Evolutionary conservation across 2,797 vertebrate species (phyloP).

Genomic region (Chelonia mydas): DNA sequence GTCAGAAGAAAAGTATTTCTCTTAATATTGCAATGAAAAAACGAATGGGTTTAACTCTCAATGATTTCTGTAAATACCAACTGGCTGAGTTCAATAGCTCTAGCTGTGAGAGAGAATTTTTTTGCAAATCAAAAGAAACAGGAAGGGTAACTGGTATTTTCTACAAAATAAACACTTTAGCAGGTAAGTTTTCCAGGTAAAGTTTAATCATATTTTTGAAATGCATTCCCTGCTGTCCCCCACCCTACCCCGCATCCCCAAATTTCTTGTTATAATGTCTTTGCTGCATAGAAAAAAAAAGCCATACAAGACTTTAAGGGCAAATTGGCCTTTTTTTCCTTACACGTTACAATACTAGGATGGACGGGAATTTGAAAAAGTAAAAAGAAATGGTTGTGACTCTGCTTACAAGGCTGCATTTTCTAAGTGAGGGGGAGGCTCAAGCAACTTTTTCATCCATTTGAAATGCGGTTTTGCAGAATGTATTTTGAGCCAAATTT

Average conservation of each 20-base stretch:
- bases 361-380: neutral
- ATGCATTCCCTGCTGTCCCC: neutral
- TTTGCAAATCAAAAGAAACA: neutral
- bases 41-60: accelerated
- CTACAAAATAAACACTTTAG: neutral
- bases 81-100: neutral
- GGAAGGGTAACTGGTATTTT: neutral
- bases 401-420: neutral
- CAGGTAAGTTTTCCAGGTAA: neutral
- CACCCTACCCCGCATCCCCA: accelerated
- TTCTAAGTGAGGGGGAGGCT: neutral
- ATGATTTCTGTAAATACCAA: neutral
- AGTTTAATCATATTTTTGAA: neutral
- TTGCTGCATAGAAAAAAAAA: neutral
- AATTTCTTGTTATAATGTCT: accelerated
- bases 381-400: neutral
- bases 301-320: neutral
- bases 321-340: neutral
- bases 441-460: neutral
- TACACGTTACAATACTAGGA: neutral
- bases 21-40: neutral
- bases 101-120: neutral
- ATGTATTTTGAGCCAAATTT: neutral
- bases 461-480: neutral
- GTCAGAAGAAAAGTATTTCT: neutral